phyloP scores from a whole-genome alignment of 23 tunicate species.

The Pegea sp. region DNA sequence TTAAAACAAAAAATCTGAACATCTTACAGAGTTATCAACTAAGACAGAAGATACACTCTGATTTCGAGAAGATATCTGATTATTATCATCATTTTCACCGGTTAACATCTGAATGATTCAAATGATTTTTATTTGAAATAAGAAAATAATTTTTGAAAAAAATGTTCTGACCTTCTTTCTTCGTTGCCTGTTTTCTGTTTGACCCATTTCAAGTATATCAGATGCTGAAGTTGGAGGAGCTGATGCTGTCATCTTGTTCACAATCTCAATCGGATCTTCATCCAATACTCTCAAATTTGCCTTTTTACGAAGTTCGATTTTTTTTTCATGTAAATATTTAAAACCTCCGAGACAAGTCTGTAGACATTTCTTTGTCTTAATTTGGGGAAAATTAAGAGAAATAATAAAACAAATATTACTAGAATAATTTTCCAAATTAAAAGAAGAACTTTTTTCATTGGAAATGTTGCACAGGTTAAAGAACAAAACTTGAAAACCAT shows the following conservation, averaged over 20 bases:
- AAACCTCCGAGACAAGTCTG: conserved; percentile 67
- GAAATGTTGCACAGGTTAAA: conserved; percentile 15
- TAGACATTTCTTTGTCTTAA: neutral
- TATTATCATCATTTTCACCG: no score
- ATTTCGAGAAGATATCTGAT: no score
- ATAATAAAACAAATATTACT: conserved; percentile 3
- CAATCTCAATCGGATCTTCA: conserved; percentile 48
- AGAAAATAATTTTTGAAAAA: no score
- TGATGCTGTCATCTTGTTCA: conserved; percentile 68
- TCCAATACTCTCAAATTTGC: conserved; percentile 23
- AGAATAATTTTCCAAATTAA: conserved; percentile 61
- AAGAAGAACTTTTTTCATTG: conserved; percentile 70
- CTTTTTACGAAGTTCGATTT: conserved; percentile 15
- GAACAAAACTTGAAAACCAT: conserved; percentile 63
- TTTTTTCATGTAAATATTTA: conserved; percentile 12
- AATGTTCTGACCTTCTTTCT: conserved; percentile 9
- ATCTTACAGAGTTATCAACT: no score
- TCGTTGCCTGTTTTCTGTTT: conserved; percentile 39
- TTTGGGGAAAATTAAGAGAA: neutral
- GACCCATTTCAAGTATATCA: conserved; percentile 43
- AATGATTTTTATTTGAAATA: no score
- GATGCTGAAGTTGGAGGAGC: conserved; percentile 67
- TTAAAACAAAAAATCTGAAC: no score
- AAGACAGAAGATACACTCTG: no score
- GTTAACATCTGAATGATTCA: no score